Evolutionary conservation across 2,888 invertebrate species (phyloP), one percentile per base, ranked within the genome.

Genomic region (Drosophila putrida): DNA sequence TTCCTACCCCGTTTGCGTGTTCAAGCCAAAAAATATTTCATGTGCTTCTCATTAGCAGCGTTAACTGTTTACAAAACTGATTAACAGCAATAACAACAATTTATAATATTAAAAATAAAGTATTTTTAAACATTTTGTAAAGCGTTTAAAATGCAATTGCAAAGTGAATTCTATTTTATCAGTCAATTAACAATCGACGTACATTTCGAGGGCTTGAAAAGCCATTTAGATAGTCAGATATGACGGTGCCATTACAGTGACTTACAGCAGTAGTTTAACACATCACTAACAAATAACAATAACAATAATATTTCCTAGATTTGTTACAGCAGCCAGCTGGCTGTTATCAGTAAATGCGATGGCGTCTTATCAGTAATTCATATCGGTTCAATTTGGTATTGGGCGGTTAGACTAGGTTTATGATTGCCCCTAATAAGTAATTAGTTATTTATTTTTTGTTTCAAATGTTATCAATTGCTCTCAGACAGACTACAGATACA

Each of bases 31-130:
- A 41, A 47, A 20, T 20, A 3, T 25, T 36, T 73, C 83, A 82
- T 88, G 88, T 47, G 36, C 49, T 57, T 43, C 71, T 77, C 69
- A 80, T 83, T 83, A 83, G 75, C 83, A 46, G 41, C 31, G 13
- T 57, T 65, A 51, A 51, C 47, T 78, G 78, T 68, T 44, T 64
- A 64, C 75, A 59, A 41, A 80, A 60, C 67, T 36, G 43, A 41
- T 65, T 65, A 54, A 9, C 57, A 47, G 41, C 20, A 51, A 41
- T 36, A 46, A 46, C 15, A 54, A 46, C 38, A 41, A 63, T 27
- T 35, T 43, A 59, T 31, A 60, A 44, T 38, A 46, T 25, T 25
- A n/a, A 8, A 10, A 43, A 43, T 25, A 60, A 27, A 58, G 11
- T 59, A 11, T 67, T 27, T 41, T 53, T 38, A 78, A 53, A 20